Conservation (phyloP, 2,797 vertebrate species). For the Limosa lapponica region DNA sequence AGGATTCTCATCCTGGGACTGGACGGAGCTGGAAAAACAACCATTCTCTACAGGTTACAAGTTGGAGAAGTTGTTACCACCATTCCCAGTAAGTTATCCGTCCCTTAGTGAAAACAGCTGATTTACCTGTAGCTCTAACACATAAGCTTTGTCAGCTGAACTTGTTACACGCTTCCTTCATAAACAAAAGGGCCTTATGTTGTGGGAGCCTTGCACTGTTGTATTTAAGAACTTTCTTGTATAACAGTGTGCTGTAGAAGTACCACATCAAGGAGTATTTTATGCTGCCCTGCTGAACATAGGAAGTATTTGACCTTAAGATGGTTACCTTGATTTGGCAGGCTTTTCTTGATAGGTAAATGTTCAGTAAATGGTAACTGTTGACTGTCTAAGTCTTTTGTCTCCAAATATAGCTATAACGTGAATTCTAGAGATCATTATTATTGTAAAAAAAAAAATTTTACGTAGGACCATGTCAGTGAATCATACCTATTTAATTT, state of each 20-base stretch:
- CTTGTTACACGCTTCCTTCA: rapidly evolving
- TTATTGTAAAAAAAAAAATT: not conserved
- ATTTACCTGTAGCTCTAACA: not conserved
- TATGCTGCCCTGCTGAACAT: not conserved
- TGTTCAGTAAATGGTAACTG: not conserved
- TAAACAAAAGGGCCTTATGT: not conserved
- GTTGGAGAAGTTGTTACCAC: conserved; percentile 99
- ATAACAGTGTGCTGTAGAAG: not conserved
- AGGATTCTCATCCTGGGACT: conserved; percentile 97
- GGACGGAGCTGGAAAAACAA: conserved; percentile 97
- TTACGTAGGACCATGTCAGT: not conserved
- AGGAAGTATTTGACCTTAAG: not conserved
- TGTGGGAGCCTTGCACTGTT: not conserved
- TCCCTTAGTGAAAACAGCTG: rapidly evolving
- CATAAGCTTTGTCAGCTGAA: not conserved
- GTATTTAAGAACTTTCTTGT: not conserved
- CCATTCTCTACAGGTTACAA: conserved; percentile 95
- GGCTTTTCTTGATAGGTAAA: not conserved
- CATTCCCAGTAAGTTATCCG: conserved; percentile 90
- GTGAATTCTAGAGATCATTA: not conserved
- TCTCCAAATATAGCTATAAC: not conserved
- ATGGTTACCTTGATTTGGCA: not conserved
- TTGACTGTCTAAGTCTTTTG: not conserved
- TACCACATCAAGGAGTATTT: not conserved
- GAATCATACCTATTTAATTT: not conserved